A percentile compares a stretch with the other conserved stretches of the same genome.
Evolutionary conservation across 2,113 vertebrate species (phyloP).

Genomic region (Pterocles gutturalis): DNA sequence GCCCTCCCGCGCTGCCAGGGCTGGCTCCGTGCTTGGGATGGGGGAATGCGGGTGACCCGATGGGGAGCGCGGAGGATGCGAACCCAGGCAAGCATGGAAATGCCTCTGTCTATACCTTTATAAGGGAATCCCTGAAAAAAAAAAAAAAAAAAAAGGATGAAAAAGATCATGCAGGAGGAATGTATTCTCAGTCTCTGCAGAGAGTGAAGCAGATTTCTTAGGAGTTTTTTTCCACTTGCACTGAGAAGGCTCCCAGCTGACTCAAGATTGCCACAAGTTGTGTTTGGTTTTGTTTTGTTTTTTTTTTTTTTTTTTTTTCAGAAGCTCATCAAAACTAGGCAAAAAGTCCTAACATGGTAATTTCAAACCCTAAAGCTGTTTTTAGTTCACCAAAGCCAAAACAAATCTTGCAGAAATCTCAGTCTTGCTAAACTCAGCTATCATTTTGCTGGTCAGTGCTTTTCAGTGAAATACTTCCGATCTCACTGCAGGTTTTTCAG

Average conservation of each 20-base stretch:
- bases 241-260: background rate
- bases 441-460: background rate
- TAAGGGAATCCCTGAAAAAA: background rate
- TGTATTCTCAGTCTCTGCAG: background rate
- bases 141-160: background rate
- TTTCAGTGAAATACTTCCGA: background rate
- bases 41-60: rapidly evolving
- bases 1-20: background rate
- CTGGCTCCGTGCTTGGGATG: background rate
- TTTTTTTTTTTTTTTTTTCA: background rate
- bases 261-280: background rate
- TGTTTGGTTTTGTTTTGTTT: background rate
- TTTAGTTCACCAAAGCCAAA: background rate
- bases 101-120: background rate
- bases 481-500: background rate
- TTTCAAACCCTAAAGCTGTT: background rate
- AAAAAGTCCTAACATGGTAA: background rate
- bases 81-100: rapidly evolving
- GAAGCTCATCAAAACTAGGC: background rate
- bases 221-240: background rate
- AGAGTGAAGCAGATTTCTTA: background rate
- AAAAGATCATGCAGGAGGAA: background rate
- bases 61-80: rapidly evolving
- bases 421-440: background rate
- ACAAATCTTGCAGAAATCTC: background rate